Percentiles rank a stretch among this genome's conserved stretches.
Evolutionary conservation across 2,113 vertebrate genomes (phyloP).

Genomic region (Carassius carassius): DNA sequence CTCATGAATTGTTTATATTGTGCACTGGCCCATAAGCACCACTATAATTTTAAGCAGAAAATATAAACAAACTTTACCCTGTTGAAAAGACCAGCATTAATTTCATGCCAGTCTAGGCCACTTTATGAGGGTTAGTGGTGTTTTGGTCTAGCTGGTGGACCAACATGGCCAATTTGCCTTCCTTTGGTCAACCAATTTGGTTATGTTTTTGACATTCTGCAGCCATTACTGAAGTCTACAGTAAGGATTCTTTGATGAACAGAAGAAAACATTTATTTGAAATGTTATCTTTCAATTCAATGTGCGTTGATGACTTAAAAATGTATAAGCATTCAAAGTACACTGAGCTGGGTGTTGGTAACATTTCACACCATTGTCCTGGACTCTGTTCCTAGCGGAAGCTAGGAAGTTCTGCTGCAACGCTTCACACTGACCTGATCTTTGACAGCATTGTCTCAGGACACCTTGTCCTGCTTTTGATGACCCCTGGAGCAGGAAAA

Average conservation of each 20-base stretch:
- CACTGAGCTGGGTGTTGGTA: conserved; percentile 42
- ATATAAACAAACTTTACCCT: neutral
- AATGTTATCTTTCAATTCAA: neutral
- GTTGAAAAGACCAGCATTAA: neutral
- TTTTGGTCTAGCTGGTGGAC: neutral
- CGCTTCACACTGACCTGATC: conserved; percentile 27
- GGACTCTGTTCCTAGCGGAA: neutral
- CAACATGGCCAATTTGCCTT: neutral
- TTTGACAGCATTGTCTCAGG: conserved; percentile 16
- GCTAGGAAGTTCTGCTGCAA: conserved; percentile 49
- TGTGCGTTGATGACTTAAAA: neutral
- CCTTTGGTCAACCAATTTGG: neutral
- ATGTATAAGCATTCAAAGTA: neutral
- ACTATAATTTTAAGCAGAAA: conserved; percentile 11
- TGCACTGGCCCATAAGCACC: neutral
- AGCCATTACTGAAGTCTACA: neutral
- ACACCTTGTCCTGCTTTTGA: conserved; percentile 41
- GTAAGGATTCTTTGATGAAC: neutral
- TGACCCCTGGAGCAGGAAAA: conserved; percentile 25
- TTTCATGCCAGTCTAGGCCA: neutral
- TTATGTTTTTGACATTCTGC: too few relatives aligned
- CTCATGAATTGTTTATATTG: conserved; percentile 9
- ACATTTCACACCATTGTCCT: conserved; percentile 53
- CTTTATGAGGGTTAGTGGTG: neutral
- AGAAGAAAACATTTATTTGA: neutral